Evolutionary conservation across 2,888 invertebrate genomes (phyloP).

Genomic region (Belgica antarctica): DNA sequence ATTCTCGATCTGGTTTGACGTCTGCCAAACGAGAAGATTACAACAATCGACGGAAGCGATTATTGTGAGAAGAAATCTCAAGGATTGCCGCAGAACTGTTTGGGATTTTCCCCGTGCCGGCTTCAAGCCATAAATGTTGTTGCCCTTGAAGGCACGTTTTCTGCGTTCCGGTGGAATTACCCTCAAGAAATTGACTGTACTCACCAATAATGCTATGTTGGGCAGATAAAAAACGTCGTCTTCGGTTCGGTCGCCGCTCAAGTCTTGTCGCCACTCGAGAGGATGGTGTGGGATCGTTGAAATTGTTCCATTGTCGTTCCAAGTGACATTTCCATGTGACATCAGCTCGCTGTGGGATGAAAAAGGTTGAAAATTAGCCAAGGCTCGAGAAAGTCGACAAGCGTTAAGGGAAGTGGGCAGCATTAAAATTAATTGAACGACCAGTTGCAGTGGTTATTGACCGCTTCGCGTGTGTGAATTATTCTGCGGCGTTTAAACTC

Average conservation of each 20-base stretch:
- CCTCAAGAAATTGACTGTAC: slow-evolving; percentile 49
- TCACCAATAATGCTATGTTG: slow-evolving; percentile 82
- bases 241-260: slow-evolving; percentile 71
- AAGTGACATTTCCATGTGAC: slow-evolving; percentile 67
- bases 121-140: not conserved
- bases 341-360: slow-evolving; percentile 63
- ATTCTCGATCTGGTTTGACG: too few relatives aligned
- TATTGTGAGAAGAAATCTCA: too few relatives aligned
- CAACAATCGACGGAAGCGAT: not conserved
- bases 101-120: slow-evolving; percentile 15
- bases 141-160: not conserved
- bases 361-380: slow-evolving; percentile 13
- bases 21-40: too few relatives aligned
- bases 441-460: too few relatives aligned
- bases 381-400: not conserved
- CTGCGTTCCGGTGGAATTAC: not conserved
- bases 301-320: slow-evolving; percentile 74
- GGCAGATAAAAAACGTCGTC: slow-evolving; percentile 74
- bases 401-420: not conserved
- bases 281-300: slow-evolving; percentile 71
- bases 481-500: too few relatives aligned
- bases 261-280: slow-evolving; percentile 70
- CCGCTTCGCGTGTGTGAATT: too few relatives aligned
- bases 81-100: too few relatives aligned
- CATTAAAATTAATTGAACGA: not conserved